These are phyloP conservation scores for Camelus dromedarius DNA, from an alignment of 2,113 vertebrate species.

Conservation along the genomic window DNA sequence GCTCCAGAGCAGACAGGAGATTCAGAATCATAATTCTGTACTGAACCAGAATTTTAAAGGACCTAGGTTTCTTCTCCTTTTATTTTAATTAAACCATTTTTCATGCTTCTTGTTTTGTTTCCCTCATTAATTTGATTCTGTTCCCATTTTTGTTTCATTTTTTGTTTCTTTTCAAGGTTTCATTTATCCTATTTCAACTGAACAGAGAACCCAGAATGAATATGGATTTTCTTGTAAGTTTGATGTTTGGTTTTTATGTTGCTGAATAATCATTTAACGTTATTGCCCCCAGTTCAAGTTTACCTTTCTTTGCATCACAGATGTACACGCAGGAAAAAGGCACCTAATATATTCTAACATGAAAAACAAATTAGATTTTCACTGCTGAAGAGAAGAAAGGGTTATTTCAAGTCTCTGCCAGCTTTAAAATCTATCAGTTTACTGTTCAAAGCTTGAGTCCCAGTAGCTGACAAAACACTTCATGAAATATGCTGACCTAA, in stretches of 20 bases:
- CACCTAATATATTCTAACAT: constrained; percentile 72
- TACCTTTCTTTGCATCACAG: constrained; percentile 74
- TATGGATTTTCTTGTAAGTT: constrained; percentile 99
- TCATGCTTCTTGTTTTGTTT: constrained; percentile 89
- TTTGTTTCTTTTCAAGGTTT: constrained; percentile 95
- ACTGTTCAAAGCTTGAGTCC: background rate
- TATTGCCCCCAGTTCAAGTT: constrained; percentile 77
- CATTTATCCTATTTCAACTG: constrained; percentile 98
- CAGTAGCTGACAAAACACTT: constrained; percentile 29
- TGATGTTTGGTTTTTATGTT: constrained; percentile 89
- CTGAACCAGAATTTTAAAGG: constrained; percentile 85
- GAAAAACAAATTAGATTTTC: constrained; percentile 72
- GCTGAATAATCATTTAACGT: constrained; percentile 81
- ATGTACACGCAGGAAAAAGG: constrained; percentile 72
- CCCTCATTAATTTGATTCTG: constrained; percentile 90
- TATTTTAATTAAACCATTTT: constrained; percentile 88
- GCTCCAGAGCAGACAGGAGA: constrained; percentile 90
- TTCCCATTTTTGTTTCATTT: constrained; percentile 91
- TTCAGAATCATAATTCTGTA: constrained; percentile 85
- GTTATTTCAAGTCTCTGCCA: constrained; percentile 61
- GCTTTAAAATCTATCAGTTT: constrained; percentile 65
- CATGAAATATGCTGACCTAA: background rate
- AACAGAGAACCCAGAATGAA: constrained; percentile 96
- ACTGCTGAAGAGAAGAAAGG: constrained; percentile 70
- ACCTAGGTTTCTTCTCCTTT: constrained; percentile 83